Evolutionary conservation across 2,113 vertebrate genomes (phyloP).

Genomic region (Epinephelus lanceolatus): DNA sequence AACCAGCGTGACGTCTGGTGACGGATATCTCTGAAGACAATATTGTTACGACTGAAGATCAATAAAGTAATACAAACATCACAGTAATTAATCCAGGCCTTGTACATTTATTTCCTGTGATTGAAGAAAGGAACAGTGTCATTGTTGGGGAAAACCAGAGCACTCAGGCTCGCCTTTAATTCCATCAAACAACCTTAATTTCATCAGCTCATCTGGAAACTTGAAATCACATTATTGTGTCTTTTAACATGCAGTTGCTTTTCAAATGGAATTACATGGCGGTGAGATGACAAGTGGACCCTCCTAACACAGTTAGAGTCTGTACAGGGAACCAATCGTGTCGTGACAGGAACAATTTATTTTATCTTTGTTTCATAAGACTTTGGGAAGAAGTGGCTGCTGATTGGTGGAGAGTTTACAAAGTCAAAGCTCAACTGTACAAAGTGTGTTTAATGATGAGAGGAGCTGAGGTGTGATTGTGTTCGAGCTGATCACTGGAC

Average conservation of each 20-base stretch:
- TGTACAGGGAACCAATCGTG: constrained; percentile 17
- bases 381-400: constrained; percentile 8
- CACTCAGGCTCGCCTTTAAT: constrained; percentile 48
- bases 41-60: not conserved
- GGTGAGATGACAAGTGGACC: constrained; percentile 65
- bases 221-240: constrained; percentile 66
- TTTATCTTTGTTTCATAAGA: constrained; percentile 38
- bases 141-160: constrained; percentile 12
- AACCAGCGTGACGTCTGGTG: not conserved
- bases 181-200: constrained; percentile 49
- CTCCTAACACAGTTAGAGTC: constrained; percentile 42
- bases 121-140: constrained; percentile 1
- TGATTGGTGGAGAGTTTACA: constrained; percentile 5
- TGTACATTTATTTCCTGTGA: not conserved
- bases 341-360: constrained; percentile 53
- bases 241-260: constrained; percentile 63
- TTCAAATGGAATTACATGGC: constrained; percentile 57
- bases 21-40: not conserved
- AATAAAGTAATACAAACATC: constrained; percentile 8
- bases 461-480: not conserved
- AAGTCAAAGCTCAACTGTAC: constrained; percentile 17
- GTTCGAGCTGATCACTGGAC: not conserved
- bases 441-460: constrained; percentile 3
- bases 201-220: constrained; percentile 57
- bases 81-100: not conserved